A percentile compares a stretch with the other conserved stretches of the same genome.
Evolutionary conservation across 2,888 invertebrate species (phyloP).

Genomic region (Listrodromus nycthemerus): DNA sequence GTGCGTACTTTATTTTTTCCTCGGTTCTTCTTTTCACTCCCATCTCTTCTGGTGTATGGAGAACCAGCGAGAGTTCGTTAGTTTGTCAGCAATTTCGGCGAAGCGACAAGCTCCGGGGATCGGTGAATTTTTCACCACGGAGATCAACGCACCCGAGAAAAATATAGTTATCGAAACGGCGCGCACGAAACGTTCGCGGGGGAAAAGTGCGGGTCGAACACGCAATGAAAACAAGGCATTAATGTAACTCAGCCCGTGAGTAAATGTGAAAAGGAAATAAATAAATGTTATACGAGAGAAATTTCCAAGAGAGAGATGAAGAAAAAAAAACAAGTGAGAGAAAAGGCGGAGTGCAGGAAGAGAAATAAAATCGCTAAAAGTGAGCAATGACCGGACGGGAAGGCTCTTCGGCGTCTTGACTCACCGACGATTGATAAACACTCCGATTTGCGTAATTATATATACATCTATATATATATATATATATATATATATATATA

Average conservation of each 20-base stretch:
- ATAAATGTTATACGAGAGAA: constrained; percentile 39
- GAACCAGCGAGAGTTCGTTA: constrained; percentile 26
- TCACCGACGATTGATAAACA: constrained; percentile 71
- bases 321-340: not conserved
- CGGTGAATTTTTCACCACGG: constrained; percentile 30
- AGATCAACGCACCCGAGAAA: constrained; percentile 20
- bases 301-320: not conserved
- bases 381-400: constrained; percentile 63
- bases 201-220: constrained; percentile 39
- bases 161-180: constrained; percentile 37
- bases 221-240: constrained; percentile 47
- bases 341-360: constrained; percentile 49
- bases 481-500: too few relatives aligned
- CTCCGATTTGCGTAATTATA: constrained; percentile 67
- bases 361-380: constrained; percentile 53
- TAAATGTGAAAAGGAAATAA: constrained; percentile 50
- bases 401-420: constrained; percentile 29
- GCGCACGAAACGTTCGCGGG: constrained; percentile 24
- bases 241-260: constrained; percentile 28
- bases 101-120: constrained; percentile 16
- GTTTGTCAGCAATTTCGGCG: constrained; percentile 59
- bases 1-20: constrained; percentile 8
- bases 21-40: not conserved
- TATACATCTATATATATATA: constrained; percentile 22
- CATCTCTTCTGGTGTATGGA: not conserved